Evolutionary conservation across 2,113 vertebrate genomes (phyloP), one percentile per base, ranked within the genome.

Genomic region (Copsychus sechellarum): DNA sequence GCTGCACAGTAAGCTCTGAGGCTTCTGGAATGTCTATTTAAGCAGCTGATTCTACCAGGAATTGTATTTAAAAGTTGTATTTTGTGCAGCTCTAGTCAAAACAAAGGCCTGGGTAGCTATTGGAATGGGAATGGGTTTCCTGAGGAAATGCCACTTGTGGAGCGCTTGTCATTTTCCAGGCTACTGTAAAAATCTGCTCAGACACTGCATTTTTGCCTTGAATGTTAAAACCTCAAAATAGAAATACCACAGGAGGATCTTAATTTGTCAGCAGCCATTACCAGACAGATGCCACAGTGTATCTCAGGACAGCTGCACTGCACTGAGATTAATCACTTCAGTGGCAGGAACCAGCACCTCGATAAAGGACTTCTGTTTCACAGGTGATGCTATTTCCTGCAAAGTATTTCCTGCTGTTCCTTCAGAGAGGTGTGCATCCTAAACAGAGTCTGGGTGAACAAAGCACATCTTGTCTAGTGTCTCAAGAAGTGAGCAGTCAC

Each of bases 81-180:
- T 92, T 95, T 91, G 42, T 73, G 38, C 57, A 80, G 11, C 54
- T 65, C 58, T 31, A 65, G 76, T 86, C 82, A 86, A 76, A 95
- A 90, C 93, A 88, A 92, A 88, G 62, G 86, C 66, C 80, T 61
- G 62, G 45, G 54, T 69, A 92, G 83, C 67, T 88, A 5, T 48
- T 4, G 20, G 80, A 88, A 86, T 2, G 7, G 82, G 80, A 90
- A 80, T 73, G 76, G 45, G 73, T 83, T 95, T 95, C 93, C 94
- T 92, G 89, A 93, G 94, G 96, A 96, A 95, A 93, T 95, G 69
- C 83, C 92, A 83, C 80, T 94, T 83, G 45, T 64, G 45, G 76
- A 82, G 66, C 40, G 45, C 58, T 88, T 23, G 58, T 88, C 58
- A 69, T 73, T 93, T 88, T 82, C 58, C 72, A 85, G 66, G 76